Base-by-base conservation (phyloP, 1,140 invertebrate species). In the Calephelis virginiensis region DNA sequence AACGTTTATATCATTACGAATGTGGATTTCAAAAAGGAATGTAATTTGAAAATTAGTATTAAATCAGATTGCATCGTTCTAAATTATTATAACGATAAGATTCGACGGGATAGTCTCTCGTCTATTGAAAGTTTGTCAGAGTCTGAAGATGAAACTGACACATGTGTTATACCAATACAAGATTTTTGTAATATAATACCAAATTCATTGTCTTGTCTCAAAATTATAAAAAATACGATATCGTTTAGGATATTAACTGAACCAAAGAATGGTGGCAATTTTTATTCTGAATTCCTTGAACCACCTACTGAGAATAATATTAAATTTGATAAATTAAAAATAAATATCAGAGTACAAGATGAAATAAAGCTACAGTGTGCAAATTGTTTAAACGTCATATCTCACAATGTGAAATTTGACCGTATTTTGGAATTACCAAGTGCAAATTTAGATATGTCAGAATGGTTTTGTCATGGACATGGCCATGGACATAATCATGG, bases 391-490 rank as follows among this genome's bases (percentile, higher is more conserved):
- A 91, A 92, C 75, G 65, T 81, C 48, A 76, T 93, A 8, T 89
- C 88, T 6, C 70, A 76, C 64, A 69, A 78, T 50, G 64, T 89
- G 0, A 82, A 84, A 46, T 93, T 93, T 84, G 69, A 91, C 43
- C 83, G 92, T 66, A 81, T 93, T 75, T 81, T 93, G 66, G 92
- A 93, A 64, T 78, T 93, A 61, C 93, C 93, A 8, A 89, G 91
- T 1, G 80, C 89, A 45, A 92, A 91, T 88, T 76, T 91, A 64
- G 92, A 93, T 70, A 86, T 90, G 77, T 90, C 85, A 0, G 92
- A 93, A 64, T 93, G 92, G 93, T 93, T 93, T 76, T 93, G 93
- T 70, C 93, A 93, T 71, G 85, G 79, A 5, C 84, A 87, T 12
- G 65, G 75, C 6, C 77, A 82, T 61, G 68, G 74, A 17, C 40